These are phyloP conservation scores for Platyscapa corneri DNA, from an alignment of 1,140 invertebrate genomes.

Conservation along the genomic window DNA sequence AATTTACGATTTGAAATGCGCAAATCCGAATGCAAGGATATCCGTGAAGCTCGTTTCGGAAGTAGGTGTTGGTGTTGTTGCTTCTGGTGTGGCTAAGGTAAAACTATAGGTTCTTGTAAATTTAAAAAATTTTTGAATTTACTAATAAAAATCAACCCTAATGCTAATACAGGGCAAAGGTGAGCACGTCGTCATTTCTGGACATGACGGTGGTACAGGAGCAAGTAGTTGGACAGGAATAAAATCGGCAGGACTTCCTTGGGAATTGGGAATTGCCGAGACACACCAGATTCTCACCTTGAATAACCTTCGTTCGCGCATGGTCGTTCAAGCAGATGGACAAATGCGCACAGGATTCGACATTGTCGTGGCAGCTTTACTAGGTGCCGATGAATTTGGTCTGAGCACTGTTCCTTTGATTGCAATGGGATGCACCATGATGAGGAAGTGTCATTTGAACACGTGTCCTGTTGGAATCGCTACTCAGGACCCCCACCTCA, in stretches of 20 bases:
- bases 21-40: constrained; percentile 95
- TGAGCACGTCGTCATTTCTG: constrained; percentile 98
- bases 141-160: background rate
- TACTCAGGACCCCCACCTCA: constrained; percentile 95
- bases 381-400: constrained; percentile 99
- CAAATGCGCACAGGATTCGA: constrained; percentile 96
- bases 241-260: constrained; percentile 96
- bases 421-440: constrained; percentile 98
- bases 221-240: constrained; percentile 98
- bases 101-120: constrained; percentile 4
- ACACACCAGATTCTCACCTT: constrained; percentile 97
- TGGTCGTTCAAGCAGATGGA: constrained; percentile 96
- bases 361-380: constrained; percentile 94
- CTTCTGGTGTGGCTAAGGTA: constrained; percentile 97
- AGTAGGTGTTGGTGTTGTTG: constrained; percentile 98
- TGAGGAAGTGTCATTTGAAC: constrained; percentile 99
- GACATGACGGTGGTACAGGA: constrained; percentile 98
- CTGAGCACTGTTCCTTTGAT: constrained; percentile 98
- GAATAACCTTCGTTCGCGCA: constrained; percentile 95
- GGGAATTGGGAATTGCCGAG: constrained; percentile 98
- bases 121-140: background rate
- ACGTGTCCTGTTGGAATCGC: constrained; percentile 99
- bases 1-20: constrained; percentile 98
- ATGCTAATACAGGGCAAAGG: constrained; percentile 86
- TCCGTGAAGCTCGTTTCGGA: constrained; percentile 99